Conservation (phyloP, 2,113 vertebrate species). For the Stegostoma tigrinum region DNA sequence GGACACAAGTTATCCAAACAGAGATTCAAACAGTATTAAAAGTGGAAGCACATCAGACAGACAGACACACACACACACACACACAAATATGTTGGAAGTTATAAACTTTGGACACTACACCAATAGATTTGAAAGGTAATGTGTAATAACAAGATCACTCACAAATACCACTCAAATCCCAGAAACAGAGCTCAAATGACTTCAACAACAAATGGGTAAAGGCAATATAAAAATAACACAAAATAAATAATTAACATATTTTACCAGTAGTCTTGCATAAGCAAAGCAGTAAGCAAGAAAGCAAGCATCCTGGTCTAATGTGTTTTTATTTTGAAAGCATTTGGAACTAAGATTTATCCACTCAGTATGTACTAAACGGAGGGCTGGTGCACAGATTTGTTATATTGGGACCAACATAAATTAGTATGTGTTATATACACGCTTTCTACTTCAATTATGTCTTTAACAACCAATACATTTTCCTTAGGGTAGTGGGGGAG, state of each 20-base stretch:
- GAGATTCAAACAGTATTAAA: too few species aligned
- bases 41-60: too few species aligned
- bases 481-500: not conserved
- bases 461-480: not conserved
- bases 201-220: not conserved
- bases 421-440: not conserved
- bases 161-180: not conserved
- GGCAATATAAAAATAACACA: not conserved
- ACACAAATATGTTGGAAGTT: not conserved
- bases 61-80: too few species aligned
- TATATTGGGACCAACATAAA: not conserved
- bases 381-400: not conserved
- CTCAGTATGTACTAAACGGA: not conserved
- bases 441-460: not conserved
- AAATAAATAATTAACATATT: not conserved
- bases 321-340: not conserved
- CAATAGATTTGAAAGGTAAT: not conserved
- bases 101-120: not conserved
- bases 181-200: not conserved
- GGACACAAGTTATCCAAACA: too few species aligned
- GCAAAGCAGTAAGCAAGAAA: not conserved
- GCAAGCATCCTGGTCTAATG: not conserved
- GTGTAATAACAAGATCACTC: not conserved
- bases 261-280: not conserved
- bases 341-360: not conserved